Evolutionary conservation across 2,888 invertebrate genomes (phyloP).

Genomic region (Iphiclides podalirius): DNA sequence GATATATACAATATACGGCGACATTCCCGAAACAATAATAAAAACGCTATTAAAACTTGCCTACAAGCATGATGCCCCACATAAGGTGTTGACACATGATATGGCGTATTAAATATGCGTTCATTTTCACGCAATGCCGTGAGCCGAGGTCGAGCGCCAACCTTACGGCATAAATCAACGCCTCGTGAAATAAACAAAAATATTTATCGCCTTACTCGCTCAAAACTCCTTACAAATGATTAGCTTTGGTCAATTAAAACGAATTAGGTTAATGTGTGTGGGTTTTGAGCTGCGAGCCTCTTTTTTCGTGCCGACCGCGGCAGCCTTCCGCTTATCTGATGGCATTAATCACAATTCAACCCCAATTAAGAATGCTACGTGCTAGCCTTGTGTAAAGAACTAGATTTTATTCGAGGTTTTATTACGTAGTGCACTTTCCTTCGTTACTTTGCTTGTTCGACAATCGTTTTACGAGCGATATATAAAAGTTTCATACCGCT

Average conservation of each 20-base stretch:
- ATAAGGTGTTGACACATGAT: conserved; percentile 25
- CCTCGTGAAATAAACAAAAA: conserved; percentile 46
- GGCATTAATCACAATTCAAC: conserved; percentile 78
- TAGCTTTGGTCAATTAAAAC: conserved; percentile 73
- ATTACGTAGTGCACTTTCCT: conserved; percentile 57
- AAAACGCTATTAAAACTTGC: conserved; percentile 1
- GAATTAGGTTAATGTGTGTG: conserved; percentile 78
- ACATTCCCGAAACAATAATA: not conserved
- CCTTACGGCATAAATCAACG: conserved; percentile 56
- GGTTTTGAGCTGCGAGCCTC: conserved; percentile 57
- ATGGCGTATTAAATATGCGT: conserved; percentile 25
- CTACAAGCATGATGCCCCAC: conserved; percentile 16
- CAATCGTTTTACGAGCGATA: conserved; percentile 56
- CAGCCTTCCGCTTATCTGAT: conserved; percentile 67
- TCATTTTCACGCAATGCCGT: conserved; percentile 45
- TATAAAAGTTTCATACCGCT: conserved; percentile 47
- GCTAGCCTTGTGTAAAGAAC: conserved; percentile 44
- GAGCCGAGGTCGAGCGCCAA: conserved; percentile 48
- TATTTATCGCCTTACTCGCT: conserved; percentile 48
- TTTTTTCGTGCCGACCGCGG: conserved; percentile 53
- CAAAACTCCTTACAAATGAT: conserved; percentile 68
- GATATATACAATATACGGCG: too few relatives aligned
- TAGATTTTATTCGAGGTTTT: conserved; percentile 53
- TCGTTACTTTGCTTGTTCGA: conserved; percentile 50
- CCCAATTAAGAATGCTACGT: conserved; percentile 72